phyloP scores from a whole-genome alignment of 35 echinoderm and acorn worm genomes.

The Hemicentrotus pulcherrimus region DNA sequence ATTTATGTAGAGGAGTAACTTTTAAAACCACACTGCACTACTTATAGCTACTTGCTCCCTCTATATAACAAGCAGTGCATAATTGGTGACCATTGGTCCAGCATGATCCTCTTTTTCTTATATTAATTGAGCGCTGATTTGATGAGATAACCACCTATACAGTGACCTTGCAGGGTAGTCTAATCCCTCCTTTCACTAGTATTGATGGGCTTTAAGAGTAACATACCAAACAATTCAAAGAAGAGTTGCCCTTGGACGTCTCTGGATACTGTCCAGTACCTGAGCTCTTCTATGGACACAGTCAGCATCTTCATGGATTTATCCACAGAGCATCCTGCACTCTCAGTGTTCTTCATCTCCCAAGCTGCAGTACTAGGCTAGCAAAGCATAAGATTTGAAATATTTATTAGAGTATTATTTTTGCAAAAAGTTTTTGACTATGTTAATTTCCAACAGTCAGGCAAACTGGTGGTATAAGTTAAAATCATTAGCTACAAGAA shows the following conservation, averaged over 20 bases:
- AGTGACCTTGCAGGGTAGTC: no score
- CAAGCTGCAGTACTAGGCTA: conserved; percentile 16
- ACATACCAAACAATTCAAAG: conserved; percentile 60
- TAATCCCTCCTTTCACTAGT: no score
- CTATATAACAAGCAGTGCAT: no score
- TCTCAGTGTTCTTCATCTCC: conserved; percentile 26
- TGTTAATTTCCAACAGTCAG: neutral
- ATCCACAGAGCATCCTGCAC: conserved; percentile 16
- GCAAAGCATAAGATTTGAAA: neutral
- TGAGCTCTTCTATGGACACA: conserved; percentile 49
- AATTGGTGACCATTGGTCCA: no score
- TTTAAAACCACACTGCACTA: no score
- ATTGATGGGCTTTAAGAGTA: neutral
- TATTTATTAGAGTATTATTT: neutral
- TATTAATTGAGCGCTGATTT: no score
- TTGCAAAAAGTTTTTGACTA: neutral
- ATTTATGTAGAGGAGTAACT: no score
- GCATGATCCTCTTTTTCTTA: no score
- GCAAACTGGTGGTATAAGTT: no score
- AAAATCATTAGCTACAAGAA: no score
- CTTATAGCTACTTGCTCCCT: no score
- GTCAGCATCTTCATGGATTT: conserved; percentile 56
- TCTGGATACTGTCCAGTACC: conserved; percentile 42
- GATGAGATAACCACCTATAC: no score
- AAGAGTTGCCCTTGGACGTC: conserved; percentile 39